Base-by-base conservation (phyloP, 2,888 invertebrate species). In the Drosophila fungiperda region DNA sequence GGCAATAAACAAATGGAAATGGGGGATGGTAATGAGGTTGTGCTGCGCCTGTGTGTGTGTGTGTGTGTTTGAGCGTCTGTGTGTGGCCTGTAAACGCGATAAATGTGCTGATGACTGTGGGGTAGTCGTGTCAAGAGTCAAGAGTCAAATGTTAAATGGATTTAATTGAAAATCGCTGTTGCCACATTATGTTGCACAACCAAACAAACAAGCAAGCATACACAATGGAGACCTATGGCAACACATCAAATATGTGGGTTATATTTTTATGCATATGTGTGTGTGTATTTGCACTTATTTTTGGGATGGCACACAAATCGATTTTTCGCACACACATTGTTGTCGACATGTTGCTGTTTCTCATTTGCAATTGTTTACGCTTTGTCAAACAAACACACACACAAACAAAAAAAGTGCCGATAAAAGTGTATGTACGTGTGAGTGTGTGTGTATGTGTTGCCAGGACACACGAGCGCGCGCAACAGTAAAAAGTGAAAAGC, bases 361-460 rank as follows among this genome's bases (percentile, higher is more conserved):
- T 77, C 82, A 80, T 87, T 86, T 85, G 86, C 85, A 87, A 87
- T 87, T 87, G 86, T 87, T 87, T 87, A 89, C 86, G 85, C 90
- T 87, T 87, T 87, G 86, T 71, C 78, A 89, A 78, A 78, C 73
- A 82, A 75, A 66, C 62, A 67, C 69, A 61, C 52, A 82, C 53
- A 65, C 20, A 72, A 54, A 57, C 33, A 64, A 59, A 64, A 64
- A 52, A 54, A 36, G 59, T 17, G 64, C 50, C 55, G 32, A 67
- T 54, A 49, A 52, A n/a, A 42, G 45, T 49, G 40, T 49, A 35
- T 40, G 15, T 53, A 6, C 52, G 45, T 69, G 60, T 48, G 38
- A 58, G 29, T 59, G 38, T 54, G 66, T 45, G 49, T 60, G 45
- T 54, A 50, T 49, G 77, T 70, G 73, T 82, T 60, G 82, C 26